Conservation (phyloP, 2,797 vertebrate species). For the Arnoldichthys spilopterus region DNA sequence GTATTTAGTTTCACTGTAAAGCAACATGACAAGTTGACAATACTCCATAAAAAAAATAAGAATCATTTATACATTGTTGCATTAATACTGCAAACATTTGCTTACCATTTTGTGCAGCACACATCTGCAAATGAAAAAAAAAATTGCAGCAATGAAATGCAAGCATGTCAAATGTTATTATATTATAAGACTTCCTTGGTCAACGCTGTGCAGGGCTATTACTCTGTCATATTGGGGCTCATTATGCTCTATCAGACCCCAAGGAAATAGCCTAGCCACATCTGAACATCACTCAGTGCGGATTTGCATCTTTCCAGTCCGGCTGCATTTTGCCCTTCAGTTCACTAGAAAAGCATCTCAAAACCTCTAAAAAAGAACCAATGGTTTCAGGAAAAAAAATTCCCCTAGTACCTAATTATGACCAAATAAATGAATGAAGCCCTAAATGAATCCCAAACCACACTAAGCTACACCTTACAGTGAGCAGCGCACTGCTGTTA, state of each 20-base stretch:
- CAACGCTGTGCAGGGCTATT: neutral
- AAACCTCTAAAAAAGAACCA: neutral
- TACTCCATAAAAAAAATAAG: neutral
- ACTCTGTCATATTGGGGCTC: constrained; percentile 61
- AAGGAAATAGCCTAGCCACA: constrained; percentile 67
- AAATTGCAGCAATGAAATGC: constrained; percentile 44
- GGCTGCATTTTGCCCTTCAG: constrained; percentile 74
- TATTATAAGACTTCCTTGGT: constrained; percentile 46
- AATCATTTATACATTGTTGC: neutral
- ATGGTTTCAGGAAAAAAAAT: neutral
- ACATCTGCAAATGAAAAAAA: constrained; percentile 83
- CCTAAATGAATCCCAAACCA: too few relatives aligned
- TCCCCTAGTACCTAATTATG: neutral
- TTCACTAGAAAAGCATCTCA: constrained; percentile 14
- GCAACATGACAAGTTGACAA: neutral
- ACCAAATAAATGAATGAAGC: too few relatives aligned
- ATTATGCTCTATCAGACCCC: constrained; percentile 70
- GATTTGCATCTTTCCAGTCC: constrained; percentile 67
- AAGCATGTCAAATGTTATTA: constrained; percentile 41
- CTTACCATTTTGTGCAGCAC: constrained; percentile 82
- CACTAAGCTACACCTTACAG: neutral
- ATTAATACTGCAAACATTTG: neutral
- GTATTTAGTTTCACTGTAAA: too few relatives aligned
- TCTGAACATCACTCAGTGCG: constrained; percentile 79
- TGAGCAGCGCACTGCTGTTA: constrained; percentile 39